Percentiles rank a stretch among this genome's conserved stretches.
Evolutionary conservation across 1,140 invertebrate genomes (phyloP).

Genomic region (Chelonus insularis): DNA sequence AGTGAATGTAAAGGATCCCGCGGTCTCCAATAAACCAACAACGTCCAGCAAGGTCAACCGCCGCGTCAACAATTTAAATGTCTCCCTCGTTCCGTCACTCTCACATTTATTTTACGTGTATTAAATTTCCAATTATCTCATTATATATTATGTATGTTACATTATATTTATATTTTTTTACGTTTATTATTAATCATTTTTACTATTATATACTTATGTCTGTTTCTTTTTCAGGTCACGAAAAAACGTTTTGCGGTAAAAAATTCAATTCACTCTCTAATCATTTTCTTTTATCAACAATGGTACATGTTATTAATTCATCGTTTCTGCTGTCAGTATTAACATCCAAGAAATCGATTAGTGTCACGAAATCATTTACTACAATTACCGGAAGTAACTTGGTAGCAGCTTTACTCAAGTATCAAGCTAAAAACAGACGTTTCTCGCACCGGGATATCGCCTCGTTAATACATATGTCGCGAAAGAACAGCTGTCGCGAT

Average conservation of each 20-base stretch:
- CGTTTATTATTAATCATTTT: not conserved
- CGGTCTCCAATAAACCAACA: slow-evolving; percentile 11
- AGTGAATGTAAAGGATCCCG: slow-evolving; percentile 18
- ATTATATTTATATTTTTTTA: not conserved
- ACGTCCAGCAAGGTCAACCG: slow-evolving; percentile 14
- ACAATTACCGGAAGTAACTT: slow-evolving; percentile 14
- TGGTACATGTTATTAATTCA: not conserved
- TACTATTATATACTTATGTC: no score
- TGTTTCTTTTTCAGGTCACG: no score
- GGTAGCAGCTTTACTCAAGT: not conserved
- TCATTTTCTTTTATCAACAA: no score
- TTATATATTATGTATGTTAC: not conserved
- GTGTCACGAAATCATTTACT: not conserved
- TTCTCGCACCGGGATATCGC: not conserved
- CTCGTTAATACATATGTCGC: not conserved
- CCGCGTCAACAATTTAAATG: slow-evolving; percentile 16
- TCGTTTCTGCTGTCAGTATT: not conserved
- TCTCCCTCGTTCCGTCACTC: slow-evolving; percentile 10
- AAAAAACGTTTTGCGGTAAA: no score
- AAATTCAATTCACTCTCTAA: no score
- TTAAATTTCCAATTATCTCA: not conserved
- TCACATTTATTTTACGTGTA: not conserved
- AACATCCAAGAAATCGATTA: not conserved
- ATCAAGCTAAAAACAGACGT: not conserved
- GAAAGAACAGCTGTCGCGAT: slow-evolving; percentile 22